Base-by-base conservation (phyloP, 2,888 invertebrate genomes). In the Conchocele bisecta region DNA sequence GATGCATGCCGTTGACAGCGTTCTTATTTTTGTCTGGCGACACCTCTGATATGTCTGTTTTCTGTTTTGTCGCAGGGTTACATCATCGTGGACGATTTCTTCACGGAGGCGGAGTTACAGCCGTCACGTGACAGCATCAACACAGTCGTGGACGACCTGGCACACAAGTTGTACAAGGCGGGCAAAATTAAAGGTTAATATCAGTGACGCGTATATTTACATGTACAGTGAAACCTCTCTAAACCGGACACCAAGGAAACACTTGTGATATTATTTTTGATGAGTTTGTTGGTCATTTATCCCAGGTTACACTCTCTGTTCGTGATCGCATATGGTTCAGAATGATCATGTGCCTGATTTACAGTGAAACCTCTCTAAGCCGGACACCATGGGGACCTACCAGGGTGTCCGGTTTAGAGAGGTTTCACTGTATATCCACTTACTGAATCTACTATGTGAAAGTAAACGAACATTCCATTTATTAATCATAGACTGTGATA, bases 21-120 rank as follows among this genome's bases (percentile, higher is more conserved):
- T n/a, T n/a, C n/a, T n/a, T n/a, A n/a, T n/a, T n/a, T n/a, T n/a
- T n/a, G n/a, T n/a, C n/a, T n/a, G n/a, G n/a, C n/a, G n/a, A n/a
- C n/a, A n/a, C n/a, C n/a, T n/a, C n/a, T n/a, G n/a, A n/a, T n/a
- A n/a, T n/a, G n/a, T n/a, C n/a, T n/a, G n/a, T n/a, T n/a, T n/a
- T n/a, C n/a, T n/a, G n/a, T n/a, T n/a, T 26, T 48, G 17, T 73
- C 66, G 6, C 48, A 86, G 89, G 89, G 89, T 11, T 89, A 84
- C 68, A 39, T 88, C 4, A 44, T 88, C 2, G 83, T 89, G 6
- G 81, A 84, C 17, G 78, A 89, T 26, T 85, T 79, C 60, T 85
- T 86, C 68, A 71, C 46, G 1, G 73, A 67, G 4, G 84, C 82
- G n/a, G 86, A 87, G 56, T 57, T 88, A 50, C 82, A 86, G 17